A percentile compares a stretch with the other conserved stretches of the same genome.
These are phyloP conservation scores for Nasua narica DNA, from an alignment of 2,797 vertebrate species.

Conservation along the genomic window DNA sequence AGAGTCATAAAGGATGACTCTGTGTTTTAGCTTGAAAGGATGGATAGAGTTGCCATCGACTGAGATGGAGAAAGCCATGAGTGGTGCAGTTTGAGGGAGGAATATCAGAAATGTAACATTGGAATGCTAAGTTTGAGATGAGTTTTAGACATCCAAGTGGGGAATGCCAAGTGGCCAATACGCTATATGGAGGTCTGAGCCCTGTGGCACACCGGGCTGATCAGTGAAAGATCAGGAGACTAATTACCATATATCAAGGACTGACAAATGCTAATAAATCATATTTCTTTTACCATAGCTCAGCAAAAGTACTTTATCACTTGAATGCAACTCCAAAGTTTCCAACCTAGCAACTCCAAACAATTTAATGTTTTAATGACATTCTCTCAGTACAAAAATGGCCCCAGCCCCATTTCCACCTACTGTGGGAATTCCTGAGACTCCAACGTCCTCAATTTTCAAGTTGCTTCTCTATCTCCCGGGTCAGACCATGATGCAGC, in stretches of 20 bases:
- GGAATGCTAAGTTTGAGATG: neutral
- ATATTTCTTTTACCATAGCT: slow-evolving; percentile 26
- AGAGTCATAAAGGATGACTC: neutral
- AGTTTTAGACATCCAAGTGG: neutral
- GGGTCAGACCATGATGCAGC: neutral
- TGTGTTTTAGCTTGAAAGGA: neutral
- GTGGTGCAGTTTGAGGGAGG: neutral
- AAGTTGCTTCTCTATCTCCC: neutral
- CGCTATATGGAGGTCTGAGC: neutral
- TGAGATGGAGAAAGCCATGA: neutral
- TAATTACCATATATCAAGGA: neutral
- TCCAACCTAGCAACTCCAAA: neutral
- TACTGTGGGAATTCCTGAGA: neutral
- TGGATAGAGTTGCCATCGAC: neutral
- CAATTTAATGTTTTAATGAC: neutral
- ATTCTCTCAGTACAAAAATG: neutral
- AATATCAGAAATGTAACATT: neutral
- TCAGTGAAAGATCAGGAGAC: neutral
- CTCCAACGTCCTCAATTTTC: neutral
- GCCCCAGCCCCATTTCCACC: neutral
- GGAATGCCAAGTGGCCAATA: neutral
- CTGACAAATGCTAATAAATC: neutral
- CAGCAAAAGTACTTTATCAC: slow-evolving; percentile 8
- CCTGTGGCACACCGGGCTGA: neutral
- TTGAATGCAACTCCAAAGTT: neutral